Evolutionary conservation across 2,113 vertebrate species (phyloP), one percentile per base, ranked within the genome.

Genomic region (Rostratula benghalensis): DNA sequence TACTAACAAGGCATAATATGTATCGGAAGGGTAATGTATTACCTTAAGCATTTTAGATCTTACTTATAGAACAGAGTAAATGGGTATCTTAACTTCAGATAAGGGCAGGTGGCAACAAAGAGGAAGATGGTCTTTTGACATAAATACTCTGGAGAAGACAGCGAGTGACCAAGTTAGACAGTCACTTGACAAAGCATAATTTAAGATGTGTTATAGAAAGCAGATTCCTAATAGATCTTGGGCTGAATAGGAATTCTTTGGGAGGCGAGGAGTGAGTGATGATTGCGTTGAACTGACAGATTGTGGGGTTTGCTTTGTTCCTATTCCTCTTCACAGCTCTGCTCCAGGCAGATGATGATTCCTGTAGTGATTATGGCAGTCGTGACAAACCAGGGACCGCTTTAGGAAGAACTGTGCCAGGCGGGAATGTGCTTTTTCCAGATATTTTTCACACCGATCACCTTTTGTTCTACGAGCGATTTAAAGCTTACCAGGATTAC

Each of bases 401-500:
- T 83, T 95, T 99, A 92, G 98, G 98, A 88, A 98, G 97, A 89
- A 94, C 95, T 23, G 97, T 98, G 79, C 97, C 85, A 12, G 94
- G 95, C 10, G 97, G 95, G 27, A 97, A 97, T 16, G 93, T 95
- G 11, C 43, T 70, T 50, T 98, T 99, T 28, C 99, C 99, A 2
- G 98, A 98, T 76, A 96, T 97, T 37, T 99, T 99, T 89, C 98
- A 98, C 75, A 99, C 99, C 0, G 96, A 97, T 92, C 97, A 98
- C n/a, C 98, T 99, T 68, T 94, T 99, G 53, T 99, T 99, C 95
- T 99, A 99, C 0, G 99, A 99, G 90, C 95, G 99, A 60, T 99
- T 99, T 96, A 98, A 98, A 68, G 98, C 98, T 5, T 99, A 99
- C 88, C 99, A 99, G 94, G 99, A 99, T 97, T 99, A 99, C 87